A percentile compares a stretch with the other conserved stretches of the same genome.
These are phyloP conservation scores for Avahi laniger DNA, from an alignment of 2,797 vertebrate genomes.

Conservation along the genomic window DNA sequence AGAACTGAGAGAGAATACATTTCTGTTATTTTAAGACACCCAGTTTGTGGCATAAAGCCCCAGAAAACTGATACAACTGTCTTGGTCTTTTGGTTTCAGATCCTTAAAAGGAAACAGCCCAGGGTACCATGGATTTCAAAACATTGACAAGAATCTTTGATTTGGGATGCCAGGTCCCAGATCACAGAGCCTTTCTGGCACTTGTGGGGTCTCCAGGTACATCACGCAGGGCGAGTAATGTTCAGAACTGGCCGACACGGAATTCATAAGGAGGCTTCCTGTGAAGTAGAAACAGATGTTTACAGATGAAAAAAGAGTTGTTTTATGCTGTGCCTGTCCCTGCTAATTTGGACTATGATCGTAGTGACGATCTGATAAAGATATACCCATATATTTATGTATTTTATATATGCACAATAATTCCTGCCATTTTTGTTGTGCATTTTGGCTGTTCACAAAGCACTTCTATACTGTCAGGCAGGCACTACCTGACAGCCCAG, in stretches of 20 bases:
- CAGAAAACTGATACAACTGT: not conserved
- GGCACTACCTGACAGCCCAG: too few species aligned
- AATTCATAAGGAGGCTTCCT: not conserved
- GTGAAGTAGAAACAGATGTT: not conserved
- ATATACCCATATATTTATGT: not conserved
- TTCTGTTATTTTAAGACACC: not conserved
- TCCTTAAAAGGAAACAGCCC: not conserved
- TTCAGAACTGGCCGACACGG: not conserved
- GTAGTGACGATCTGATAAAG: rapidly evolving
- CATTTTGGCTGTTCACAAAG: not conserved
- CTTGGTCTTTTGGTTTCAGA: not conserved
- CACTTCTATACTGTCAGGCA: not conserved
- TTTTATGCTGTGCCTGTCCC: not conserved
- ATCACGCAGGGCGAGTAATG: not conserved
- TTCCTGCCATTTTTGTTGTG: too few species aligned
- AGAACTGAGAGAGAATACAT: not conserved
- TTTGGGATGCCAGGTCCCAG: not conserved
- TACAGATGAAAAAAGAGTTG: not conserved
- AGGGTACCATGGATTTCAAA: not conserved
- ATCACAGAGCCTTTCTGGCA: not conserved
- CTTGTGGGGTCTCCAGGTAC: not conserved
- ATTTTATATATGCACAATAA: not conserved
- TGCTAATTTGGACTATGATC: rapidly evolving
- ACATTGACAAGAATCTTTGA: not conserved
- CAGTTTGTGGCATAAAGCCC: not conserved